Conservation (phyloP, 2,888 invertebrate genomes). For the Thymelicus sylvestris region DNA sequence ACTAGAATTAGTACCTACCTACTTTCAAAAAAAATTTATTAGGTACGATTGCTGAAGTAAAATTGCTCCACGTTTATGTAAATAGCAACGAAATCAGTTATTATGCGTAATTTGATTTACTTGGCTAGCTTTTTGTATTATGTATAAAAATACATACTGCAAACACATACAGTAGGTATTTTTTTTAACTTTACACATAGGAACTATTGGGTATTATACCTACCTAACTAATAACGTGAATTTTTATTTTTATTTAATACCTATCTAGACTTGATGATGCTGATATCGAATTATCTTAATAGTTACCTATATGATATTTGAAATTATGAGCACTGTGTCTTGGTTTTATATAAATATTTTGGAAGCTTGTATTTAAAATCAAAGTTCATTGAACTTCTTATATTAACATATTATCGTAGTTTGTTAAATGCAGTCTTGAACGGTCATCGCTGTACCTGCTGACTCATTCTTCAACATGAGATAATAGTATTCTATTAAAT, state of each 20-base stretch:
- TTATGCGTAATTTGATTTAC: background rate
- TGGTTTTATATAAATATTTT: too few relatives aligned
- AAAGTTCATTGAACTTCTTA: background rate
- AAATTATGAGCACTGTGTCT: too few relatives aligned
- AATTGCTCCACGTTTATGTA: background rate
- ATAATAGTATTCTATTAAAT: slow-evolving; percentile 15
- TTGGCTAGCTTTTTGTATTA: background rate
- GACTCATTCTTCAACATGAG: slow-evolving; percentile 17
- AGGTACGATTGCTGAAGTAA: background rate
- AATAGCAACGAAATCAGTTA: background rate
- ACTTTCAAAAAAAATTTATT: slow-evolving; percentile 1
- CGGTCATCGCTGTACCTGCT: background rate
- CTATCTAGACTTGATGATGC: too few relatives aligned
- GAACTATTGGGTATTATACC: too few relatives aligned
- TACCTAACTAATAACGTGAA: too few relatives aligned
- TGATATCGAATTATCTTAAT: too few relatives aligned
- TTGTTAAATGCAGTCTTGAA: slow-evolving; percentile 1
- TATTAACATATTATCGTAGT: background rate
- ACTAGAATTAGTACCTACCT: background rate
- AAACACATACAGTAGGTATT: too few relatives aligned
- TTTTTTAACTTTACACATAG: too few relatives aligned
- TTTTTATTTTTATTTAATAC: too few relatives aligned
- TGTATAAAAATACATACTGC: background rate
- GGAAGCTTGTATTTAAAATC: background rate
- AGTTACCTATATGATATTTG: too few relatives aligned